Evolutionary conservation across 2,797 vertebrate species (phyloP).

Genomic region (Zalophus californianus): DNA sequence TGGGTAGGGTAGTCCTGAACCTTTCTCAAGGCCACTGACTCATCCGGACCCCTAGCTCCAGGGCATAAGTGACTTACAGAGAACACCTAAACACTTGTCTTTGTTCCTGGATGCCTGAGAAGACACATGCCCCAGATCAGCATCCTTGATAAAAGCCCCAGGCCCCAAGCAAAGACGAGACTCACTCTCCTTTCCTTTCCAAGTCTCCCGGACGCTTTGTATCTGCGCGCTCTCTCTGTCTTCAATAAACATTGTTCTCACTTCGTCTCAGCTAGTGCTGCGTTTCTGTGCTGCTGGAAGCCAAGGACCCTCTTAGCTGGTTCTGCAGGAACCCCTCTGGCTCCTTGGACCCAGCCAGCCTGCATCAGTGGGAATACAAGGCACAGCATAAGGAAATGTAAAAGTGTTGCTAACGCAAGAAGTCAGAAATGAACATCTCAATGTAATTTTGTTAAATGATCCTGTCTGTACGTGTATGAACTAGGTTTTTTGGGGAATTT

Average conservation of each 20-base stretch:
- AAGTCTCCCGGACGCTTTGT: not conserved
- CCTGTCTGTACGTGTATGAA: not conserved
- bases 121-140: not conserved
- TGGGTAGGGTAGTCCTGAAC: not conserved
- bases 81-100: not conserved
- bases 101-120: not conserved
- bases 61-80: not conserved
- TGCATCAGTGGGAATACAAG: not conserved
- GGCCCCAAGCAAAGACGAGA: not conserved
- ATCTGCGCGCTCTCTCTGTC: not conserved
- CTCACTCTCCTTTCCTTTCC: not conserved
- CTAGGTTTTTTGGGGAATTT: not conserved
- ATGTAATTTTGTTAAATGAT: not conserved
- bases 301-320: not conserved
- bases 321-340: not conserved
- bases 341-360: not conserved
- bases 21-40: not conserved
- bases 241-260: not conserved
- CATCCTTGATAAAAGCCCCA: not conserved
- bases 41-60: not conserved
- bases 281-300: not conserved
- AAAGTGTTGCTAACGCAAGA: not conserved
- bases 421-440: not conserved
- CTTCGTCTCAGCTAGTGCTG: not conserved
- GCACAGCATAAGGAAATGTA: not conserved